Percentiles rank a stretch among this genome's conserved stretches.
Conservation (phyloP, 2,888 invertebrate species). For the Erynnis tages region DNA sequence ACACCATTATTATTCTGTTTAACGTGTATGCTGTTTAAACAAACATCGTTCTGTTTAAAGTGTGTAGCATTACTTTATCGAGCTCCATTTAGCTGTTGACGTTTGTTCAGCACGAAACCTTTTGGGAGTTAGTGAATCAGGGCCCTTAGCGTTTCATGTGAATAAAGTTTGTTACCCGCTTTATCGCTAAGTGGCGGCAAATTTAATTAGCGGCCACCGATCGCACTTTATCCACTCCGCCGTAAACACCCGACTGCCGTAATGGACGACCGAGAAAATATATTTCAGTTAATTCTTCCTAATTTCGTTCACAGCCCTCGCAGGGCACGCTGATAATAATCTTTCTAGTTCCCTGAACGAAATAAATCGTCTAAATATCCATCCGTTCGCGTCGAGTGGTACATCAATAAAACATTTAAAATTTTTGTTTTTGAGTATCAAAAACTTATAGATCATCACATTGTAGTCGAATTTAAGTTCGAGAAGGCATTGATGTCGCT, state of each 20-base stretch:
- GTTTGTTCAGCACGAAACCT: neutral
- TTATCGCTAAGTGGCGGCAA: constrained; percentile 13
- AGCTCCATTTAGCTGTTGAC: constrained; percentile 2
- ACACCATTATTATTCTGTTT: constrained; percentile 15
- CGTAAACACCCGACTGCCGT: constrained; percentile 5
- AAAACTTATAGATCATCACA: no score
- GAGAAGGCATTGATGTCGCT: no score
- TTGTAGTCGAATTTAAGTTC: no score
- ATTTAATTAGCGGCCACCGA: constrained; percentile 20
- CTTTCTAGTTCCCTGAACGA: no score
- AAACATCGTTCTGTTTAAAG: constrained; percentile 13
- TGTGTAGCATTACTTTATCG: constrained; percentile 12
- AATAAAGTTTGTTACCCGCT: neutral
- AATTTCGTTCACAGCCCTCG: constrained; percentile 5
- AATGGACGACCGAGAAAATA: neutral
- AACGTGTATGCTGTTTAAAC: constrained; percentile 16
- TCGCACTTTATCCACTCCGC: constrained; percentile 11
- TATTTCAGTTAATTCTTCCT: neutral
- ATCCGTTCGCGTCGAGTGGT: no score
- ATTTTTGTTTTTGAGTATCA: no score
- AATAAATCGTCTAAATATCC: no score
- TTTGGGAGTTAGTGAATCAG: no score
- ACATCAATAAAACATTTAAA: no score
- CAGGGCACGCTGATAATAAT: no score
- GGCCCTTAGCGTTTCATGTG: no score